Evolutionary conservation across 1,140 invertebrate genomes (phyloP).

Genomic region (Melipona quadrifasciata): DNA sequence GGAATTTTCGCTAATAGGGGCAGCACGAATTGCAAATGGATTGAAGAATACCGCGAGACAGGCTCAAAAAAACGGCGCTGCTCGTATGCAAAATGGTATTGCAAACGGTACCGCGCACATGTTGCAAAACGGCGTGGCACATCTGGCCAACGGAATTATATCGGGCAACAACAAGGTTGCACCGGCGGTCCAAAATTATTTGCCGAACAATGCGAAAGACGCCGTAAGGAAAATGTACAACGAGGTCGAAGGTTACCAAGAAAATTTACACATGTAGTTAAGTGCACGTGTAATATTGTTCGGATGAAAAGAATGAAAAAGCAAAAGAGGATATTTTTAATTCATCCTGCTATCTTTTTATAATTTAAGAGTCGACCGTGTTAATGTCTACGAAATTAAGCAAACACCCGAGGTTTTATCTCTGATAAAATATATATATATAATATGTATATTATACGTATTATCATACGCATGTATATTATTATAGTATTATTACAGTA

Average conservation of each 20-base stretch:
- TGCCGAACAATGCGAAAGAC: conserved; percentile 63
- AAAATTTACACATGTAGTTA: conserved; percentile 74
- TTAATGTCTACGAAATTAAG: not conserved
- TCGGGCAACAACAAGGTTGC: conserved; percentile 68
- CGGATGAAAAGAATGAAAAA: not conserved
- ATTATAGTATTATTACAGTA: too few relatives aligned
- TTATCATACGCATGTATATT: not conserved
- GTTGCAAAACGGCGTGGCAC: conserved; percentile 74
- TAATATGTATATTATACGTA: not conserved
- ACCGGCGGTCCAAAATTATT: conserved; percentile 62
- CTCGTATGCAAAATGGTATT: conserved; percentile 51
- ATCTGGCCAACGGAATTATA: conserved; percentile 72
- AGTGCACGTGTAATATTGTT: not conserved
- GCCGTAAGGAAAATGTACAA: conserved; percentile 77
- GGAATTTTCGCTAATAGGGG: conserved; percentile 3
- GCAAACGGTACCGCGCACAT: conserved; percentile 67
- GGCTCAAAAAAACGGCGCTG: conserved; percentile 65
- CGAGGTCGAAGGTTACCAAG: conserved; percentile 74
- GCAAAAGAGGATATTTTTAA: conserved; percentile 19
- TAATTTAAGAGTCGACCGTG: not conserved
- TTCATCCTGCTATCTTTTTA: conserved; percentile 27
- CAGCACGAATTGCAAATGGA: conserved; percentile 62
- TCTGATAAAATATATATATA: not conserved
- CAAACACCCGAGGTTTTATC: not conserved
- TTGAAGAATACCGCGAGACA: conserved; percentile 65